Evolutionary conservation across 2,113 vertebrate genomes (phyloP).

Genomic region (Periophthalmodon schlosseri): DNA sequence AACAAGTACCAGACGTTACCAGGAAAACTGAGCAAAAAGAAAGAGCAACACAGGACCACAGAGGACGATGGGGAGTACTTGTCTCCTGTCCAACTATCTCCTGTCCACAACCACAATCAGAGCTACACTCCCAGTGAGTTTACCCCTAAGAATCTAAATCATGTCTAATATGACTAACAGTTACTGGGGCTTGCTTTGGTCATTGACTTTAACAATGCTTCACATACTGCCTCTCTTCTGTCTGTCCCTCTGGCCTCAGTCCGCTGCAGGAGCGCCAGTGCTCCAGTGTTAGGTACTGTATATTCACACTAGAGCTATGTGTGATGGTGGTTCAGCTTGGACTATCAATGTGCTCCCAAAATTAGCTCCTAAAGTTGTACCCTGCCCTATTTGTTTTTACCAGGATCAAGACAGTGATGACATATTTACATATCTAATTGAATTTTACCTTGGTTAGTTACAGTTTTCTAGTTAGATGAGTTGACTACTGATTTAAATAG

Average conservation of each 20-base stretch:
- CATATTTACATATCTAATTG: background rate
- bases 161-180: background rate
- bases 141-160: background rate
- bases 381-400: background rate
- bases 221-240: slow-evolving; percentile 14
- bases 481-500: too few relatives aligned
- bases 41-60: slow-evolving; percentile 75
- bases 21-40: slow-evolving; percentile 79
- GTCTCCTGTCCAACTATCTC: slow-evolving; percentile 54
- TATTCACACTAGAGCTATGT: slow-evolving; percentile 19
- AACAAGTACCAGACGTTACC: slow-evolving; percentile 91
- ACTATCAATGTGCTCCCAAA: background rate
- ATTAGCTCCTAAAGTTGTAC: background rate
- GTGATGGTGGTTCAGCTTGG: background rate
- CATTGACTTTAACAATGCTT: slow-evolving; percentile 15
- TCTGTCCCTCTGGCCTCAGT: slow-evolving; percentile 71
- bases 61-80: slow-evolving; percentile 47
- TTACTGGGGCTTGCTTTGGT: background rate
- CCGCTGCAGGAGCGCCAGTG: slow-evolving; percentile 92
- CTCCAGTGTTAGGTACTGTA: slow-evolving; percentile 94
- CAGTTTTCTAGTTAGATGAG: background rate
- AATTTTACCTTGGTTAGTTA: background rate
- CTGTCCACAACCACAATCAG: slow-evolving; percentile 58
- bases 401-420: background rate
- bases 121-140: slow-evolving; percentile 80